A percentile compares a stretch with the other conserved stretches of the same genome.
phyloP scores from a whole-genome alignment of 2,797 vertebrate genomes.

The Helarctos malayanus region DNA sequence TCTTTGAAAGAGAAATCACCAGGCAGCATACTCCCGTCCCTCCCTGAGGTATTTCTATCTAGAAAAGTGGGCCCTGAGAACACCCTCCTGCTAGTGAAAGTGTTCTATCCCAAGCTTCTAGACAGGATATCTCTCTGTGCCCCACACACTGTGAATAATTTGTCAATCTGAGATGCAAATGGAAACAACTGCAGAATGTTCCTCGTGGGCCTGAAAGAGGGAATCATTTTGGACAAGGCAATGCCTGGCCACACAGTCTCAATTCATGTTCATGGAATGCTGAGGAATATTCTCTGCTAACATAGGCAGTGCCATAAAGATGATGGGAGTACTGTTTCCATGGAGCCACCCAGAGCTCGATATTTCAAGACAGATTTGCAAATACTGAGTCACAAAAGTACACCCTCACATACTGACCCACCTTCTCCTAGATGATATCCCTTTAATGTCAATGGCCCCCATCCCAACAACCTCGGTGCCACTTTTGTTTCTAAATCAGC shows the following conservation, averaged over 20 bases:
- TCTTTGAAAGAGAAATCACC: constrained; percentile 14
- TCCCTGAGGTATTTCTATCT: neutral
- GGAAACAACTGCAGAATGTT: neutral
- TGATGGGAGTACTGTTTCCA: neutral
- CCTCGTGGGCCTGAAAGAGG: neutral
- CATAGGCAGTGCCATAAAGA: neutral
- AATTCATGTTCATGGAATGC: neutral
- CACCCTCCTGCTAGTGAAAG: neutral
- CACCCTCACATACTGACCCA: neutral
- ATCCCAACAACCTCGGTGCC: no score
- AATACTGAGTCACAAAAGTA: neutral
- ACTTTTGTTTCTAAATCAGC: neutral
- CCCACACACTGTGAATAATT: constrained; percentile 5
- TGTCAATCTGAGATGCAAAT: constrained; percentile 56
- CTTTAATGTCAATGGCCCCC: no score
- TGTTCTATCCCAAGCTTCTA: neutral
- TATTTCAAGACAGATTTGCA: neutral
- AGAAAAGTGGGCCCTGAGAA: neutral
- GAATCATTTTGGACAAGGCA: constrained; percentile 38
- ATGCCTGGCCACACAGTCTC: neutral
- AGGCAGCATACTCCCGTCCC: neutral
- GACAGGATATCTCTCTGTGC: neutral
- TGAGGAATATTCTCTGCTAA: neutral
- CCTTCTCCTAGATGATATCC: neutral
- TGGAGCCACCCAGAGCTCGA: neutral